Conservation (phyloP, 2,113 vertebrate genomes). For the Perca schrenkii region DNA sequence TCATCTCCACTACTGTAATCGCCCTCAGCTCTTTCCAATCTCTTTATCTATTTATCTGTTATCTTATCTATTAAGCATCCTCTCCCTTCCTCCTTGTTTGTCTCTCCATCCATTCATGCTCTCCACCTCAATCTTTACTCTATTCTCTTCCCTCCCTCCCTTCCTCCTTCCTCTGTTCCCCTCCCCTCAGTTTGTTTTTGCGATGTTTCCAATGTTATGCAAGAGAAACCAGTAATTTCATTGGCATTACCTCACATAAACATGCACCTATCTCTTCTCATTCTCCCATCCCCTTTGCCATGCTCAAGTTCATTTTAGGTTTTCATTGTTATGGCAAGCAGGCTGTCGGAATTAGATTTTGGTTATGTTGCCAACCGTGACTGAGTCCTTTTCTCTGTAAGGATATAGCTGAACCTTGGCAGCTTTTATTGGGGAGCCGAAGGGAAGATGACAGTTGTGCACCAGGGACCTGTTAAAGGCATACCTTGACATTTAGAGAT, state of each 20-base stretch:
- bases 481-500: conserved; percentile 67
- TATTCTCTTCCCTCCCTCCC: neutral
- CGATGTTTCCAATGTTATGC: conserved; percentile 35
- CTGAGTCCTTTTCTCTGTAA: conserved; percentile 56
- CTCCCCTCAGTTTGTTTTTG: neutral
- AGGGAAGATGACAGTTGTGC: conserved; percentile 69
- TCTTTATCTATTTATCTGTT: neutral
- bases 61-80: conserved; percentile 2
- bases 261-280: conserved; percentile 22
- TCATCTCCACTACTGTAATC: conserved; percentile 15
- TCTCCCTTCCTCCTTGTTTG: conserved; percentile 8
- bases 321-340: conserved; percentile 39
- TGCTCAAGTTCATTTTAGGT: conserved; percentile 53
- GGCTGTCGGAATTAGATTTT: conserved; percentile 58
- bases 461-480: conserved; percentile 71
- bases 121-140: neutral
- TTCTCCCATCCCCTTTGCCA: conserved; percentile 15
- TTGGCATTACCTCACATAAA: conserved; percentile 35
- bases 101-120: neutral
- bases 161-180: neutral
- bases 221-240: conserved; percentile 39
- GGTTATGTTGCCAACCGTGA: conserved; percentile 62
- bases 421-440: conserved; percentile 62
- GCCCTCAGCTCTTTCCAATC: conserved; percentile 13
- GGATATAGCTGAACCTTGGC: conserved; percentile 55